Conservation (phyloP, 2,888 invertebrate genomes). For the Sclerodermus sp. region DNA sequence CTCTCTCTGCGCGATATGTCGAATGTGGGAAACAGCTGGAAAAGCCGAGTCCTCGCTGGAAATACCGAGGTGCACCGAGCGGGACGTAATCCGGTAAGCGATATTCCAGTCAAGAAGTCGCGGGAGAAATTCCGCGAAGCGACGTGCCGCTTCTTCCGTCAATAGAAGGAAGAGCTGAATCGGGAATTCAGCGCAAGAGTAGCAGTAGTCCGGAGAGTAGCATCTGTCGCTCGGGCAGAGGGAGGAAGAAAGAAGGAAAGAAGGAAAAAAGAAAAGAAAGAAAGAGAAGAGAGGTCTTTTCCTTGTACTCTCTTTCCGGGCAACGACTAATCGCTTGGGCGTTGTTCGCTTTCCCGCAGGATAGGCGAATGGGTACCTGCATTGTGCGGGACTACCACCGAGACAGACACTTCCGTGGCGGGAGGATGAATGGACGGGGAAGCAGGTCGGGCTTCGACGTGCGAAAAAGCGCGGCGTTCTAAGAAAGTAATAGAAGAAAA, state of each 20-base stretch:
- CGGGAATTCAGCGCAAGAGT: slow-evolving; percentile 13
- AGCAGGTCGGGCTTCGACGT: neutral
- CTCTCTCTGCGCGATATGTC: too few species aligned
- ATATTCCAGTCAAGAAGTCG: too few species aligned
- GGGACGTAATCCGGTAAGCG: too few species aligned
- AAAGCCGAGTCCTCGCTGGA: too few species aligned
- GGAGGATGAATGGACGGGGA: slow-evolving; percentile 12
- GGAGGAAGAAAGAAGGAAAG: too few species aligned
- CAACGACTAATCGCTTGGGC: slow-evolving; percentile 20
- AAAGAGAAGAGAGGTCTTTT: too few species aligned
- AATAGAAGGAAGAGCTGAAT: slow-evolving; percentile 12
- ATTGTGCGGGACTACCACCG: slow-evolving; percentile 6
- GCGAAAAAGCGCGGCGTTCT: too few species aligned
- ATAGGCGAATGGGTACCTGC: neutral
- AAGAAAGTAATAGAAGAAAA: too few species aligned
- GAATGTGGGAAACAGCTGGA: too few species aligned
- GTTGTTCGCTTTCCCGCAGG: slow-evolving; percentile 16
- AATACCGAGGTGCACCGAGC: too few species aligned
- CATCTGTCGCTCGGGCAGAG: slow-evolving; percentile 14
- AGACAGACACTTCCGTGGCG: neutral
- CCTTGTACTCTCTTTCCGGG: slow-evolving; percentile 6
- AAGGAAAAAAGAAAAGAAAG: too few species aligned
- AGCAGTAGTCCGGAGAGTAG: slow-evolving; percentile 7
- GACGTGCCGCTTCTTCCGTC: slow-evolving; percentile 10
- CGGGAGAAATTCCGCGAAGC: too few species aligned